A percentile compares a stretch with the other conserved stretches of the same genome.
Evolutionary conservation across 1,140 invertebrate species (phyloP).

Genomic region (Temnothorax nylanderi): DNA sequence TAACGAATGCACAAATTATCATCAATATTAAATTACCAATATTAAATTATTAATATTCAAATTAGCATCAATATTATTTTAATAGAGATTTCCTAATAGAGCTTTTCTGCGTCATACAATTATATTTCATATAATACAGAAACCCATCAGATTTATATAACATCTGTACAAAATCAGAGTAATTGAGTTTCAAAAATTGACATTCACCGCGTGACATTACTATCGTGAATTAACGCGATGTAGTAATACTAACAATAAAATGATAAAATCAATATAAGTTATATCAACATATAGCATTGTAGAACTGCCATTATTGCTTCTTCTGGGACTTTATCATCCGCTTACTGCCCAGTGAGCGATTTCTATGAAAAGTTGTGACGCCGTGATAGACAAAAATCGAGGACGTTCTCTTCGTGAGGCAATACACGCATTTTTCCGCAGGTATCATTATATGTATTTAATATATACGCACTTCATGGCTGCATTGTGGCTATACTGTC

Average conservation of each 20-base stretch:
- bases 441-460: slow-evolving; percentile 34
- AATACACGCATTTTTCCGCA: neutral
- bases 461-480: neutral
- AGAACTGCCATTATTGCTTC: neutral
- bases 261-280: too few species aligned
- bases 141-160: neutral
- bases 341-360: neutral
- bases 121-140: neutral
- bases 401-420: neutral
- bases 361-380: neutral
- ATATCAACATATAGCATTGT: neutral
- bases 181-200: neutral
- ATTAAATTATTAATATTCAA: too few species aligned
- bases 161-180: neutral
- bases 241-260: neutral
- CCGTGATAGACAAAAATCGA: neutral
- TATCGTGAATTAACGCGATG: neutral
- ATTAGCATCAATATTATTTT: neutral
- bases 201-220: neutral
- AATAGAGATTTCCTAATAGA: neutral
- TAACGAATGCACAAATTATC: neutral
- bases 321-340: neutral
- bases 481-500: neutral
- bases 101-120: neutral
- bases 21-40: too few species aligned